Evolutionary conservation across 2,888 invertebrate species (phyloP).

Genomic region (Aleiodes leptofemur): DNA sequence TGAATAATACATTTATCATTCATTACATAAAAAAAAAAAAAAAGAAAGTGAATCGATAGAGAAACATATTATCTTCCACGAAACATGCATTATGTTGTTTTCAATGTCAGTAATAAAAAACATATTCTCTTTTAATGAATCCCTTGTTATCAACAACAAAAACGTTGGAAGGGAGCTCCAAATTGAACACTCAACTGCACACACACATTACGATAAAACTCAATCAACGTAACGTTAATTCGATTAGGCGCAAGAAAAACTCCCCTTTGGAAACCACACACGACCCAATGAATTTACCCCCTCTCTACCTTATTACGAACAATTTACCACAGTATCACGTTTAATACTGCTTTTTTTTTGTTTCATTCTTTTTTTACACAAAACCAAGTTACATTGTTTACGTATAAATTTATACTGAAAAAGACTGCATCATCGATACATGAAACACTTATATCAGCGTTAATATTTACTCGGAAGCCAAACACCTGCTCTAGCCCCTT

Average conservation of each 20-base stretch:
- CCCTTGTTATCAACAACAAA: neutral
- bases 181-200: neutral
- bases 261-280: constrained; percentile 1
- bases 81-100: constrained; percentile 13
- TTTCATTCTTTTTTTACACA: too few species aligned
- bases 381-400: too few species aligned
- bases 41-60: neutral
- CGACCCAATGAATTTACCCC: constrained; percentile 11
- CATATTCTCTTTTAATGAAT: constrained; percentile 26
- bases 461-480: constrained; percentile 50
- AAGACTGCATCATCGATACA: constrained; percentile 41
- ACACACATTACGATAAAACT: constrained; percentile 5
- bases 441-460: constrained; percentile 27
- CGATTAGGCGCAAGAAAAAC: constrained; percentile 12
- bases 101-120: constrained; percentile 1
- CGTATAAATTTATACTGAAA: constrained; percentile 33
- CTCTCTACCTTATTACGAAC: too few species aligned
- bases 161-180: neutral
- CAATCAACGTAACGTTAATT: constrained; percentile 26
- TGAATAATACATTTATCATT: neutral
- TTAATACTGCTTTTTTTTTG: too few species aligned
- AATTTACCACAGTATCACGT: too few species aligned
- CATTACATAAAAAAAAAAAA: neutral
- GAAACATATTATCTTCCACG: neutral
- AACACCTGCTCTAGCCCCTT: constrained; percentile 45